phyloP scores from a whole-genome alignment of 2,888 invertebrate genomes.

The Acrobasis suavella region DNA sequence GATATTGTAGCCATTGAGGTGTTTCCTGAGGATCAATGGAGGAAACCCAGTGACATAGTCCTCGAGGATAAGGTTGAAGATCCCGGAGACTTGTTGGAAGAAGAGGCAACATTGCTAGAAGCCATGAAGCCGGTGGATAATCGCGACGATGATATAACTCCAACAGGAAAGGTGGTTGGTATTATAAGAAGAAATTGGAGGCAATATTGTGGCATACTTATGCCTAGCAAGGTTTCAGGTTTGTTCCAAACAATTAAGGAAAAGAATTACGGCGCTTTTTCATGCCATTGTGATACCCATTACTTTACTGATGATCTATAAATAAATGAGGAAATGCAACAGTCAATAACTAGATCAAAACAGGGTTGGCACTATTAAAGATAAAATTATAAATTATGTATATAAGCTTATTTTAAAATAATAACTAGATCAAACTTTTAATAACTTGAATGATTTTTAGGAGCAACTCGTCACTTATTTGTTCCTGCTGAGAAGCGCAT shows the following conservation, averaged over 20 bases:
- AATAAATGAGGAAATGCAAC: too few relatives aligned
- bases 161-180: slow-evolving; percentile 87
- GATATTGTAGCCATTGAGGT: slow-evolving; percentile 96
- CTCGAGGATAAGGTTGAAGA: slow-evolving; percentile 89
- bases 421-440: too few relatives aligned
- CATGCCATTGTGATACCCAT: too few relatives aligned
- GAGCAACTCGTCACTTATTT: slow-evolving; percentile 91
- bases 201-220: slow-evolving; percentile 98
- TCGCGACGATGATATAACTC: slow-evolving; percentile 68
- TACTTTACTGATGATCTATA: too few relatives aligned
- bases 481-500: slow-evolving; percentile 96
- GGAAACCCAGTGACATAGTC: slow-evolving; percentile 92
- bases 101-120: slow-evolving; percentile 75
- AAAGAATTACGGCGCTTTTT: too few relatives aligned
- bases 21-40: slow-evolving; percentile 94
- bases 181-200: slow-evolving; percentile 98
- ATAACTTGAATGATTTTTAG: slow-evolving; percentile 38
- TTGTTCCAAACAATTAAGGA: slow-evolving; percentile 21
- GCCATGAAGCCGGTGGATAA: slow-evolving; percentile 48
- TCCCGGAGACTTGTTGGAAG: slow-evolving; percentile 85
- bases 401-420: too few relatives aligned
- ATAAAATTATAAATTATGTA: too few relatives aligned
- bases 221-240: slow-evolving; percentile 88
- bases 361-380: too few relatives aligned
- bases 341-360: too few relatives aligned